Base-by-base conservation (phyloP, 1,140 invertebrate genomes). In the Zaprionus inermis region DNA sequence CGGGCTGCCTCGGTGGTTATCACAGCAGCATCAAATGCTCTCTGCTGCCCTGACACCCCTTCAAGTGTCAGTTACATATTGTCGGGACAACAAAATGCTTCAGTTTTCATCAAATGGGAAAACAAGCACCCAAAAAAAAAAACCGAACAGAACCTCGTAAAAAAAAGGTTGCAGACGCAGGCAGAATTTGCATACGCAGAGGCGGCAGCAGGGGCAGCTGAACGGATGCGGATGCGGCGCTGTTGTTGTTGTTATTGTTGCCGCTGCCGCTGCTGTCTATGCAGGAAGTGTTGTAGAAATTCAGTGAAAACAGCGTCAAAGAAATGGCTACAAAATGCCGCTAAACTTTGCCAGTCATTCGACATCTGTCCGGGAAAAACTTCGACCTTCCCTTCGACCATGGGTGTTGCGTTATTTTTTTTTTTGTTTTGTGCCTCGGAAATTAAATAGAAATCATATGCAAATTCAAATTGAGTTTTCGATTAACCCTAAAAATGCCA, bases 11-110 rank as follows among this genome's bases (percentile, higher is more conserved):
- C 9, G 30, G 7, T 32, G 65, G 58, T 82, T 88, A 88, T 88
- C 82, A 77, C 24, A 74, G 65, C 72, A 72, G 55, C 70, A 82
- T 72, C 82, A 65, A 86, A 88, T 82, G 79, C 57, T 9, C 5
- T n/a, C n/a, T n/a, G n/a, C n/a, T 82, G 82, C 76, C 82, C 72
- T 76, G 82, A 89, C 83, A 88, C 84, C 83, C 83, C 84, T 88
- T 88, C 79, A 88, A 88, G 83, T 88, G 83, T 88, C 83, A 88
- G 83, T 88, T 88, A 88, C 83, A 86, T 88, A 86, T 86, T 86
- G 83, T 88, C 83, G 83, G 66, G 83, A 88, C 84, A 88, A 86
- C 83, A 88, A 83, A 86, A 86, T 78, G 79, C 77, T 88, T 89
- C 72, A 86, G 81, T 88, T 88, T 83, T 63, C 76, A 83, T 81